Evolutionary conservation across 2,888 invertebrate genomes (phyloP).

Genomic region (Ethmia dodecea): DNA sequence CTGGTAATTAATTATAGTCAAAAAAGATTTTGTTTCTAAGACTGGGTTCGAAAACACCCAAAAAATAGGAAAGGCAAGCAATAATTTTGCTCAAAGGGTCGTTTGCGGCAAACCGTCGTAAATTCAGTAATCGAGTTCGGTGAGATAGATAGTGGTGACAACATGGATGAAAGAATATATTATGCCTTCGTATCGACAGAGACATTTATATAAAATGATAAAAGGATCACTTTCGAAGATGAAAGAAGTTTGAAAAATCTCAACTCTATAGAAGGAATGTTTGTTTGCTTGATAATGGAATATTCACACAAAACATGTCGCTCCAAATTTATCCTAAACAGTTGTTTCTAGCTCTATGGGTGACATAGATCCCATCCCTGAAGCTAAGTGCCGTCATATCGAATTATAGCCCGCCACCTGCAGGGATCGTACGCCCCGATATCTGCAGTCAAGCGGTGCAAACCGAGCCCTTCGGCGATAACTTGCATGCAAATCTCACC

Average conservation of each 20-base stretch:
- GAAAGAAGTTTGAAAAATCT: too few relatives aligned
- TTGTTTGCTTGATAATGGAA: too few relatives aligned
- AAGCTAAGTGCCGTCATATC: constrained; percentile 34
- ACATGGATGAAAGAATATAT: too few relatives aligned
- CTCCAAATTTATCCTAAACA: background rate
- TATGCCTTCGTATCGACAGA: too few relatives aligned
- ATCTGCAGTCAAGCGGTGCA: constrained; percentile 12
- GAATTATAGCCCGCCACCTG: constrained; percentile 40
- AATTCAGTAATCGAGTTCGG: constrained; percentile 33
- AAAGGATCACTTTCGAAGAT: background rate
- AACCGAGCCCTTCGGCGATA: constrained; percentile 2
- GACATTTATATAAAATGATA: too few relatives aligned
- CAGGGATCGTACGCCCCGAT: constrained; percentile 20
- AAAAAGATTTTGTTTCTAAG: too few relatives aligned
- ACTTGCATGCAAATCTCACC: constrained; percentile 10
- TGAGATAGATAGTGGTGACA: constrained; percentile 25
- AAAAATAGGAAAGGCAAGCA: constrained; percentile 15
- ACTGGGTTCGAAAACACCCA: too few relatives aligned
- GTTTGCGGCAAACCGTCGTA: constrained; percentile 32
- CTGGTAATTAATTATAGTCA: too few relatives aligned
- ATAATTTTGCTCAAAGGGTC: constrained; percentile 22
- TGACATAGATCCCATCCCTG: constrained; percentile 17
- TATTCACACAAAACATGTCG: too few relatives aligned
- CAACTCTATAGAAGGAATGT: too few relatives aligned
- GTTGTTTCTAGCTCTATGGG: too few relatives aligned